Base-by-base conservation (phyloP, 35 echinoderm and acorn worm species). In the Eucidaris tribuloides region DNA sequence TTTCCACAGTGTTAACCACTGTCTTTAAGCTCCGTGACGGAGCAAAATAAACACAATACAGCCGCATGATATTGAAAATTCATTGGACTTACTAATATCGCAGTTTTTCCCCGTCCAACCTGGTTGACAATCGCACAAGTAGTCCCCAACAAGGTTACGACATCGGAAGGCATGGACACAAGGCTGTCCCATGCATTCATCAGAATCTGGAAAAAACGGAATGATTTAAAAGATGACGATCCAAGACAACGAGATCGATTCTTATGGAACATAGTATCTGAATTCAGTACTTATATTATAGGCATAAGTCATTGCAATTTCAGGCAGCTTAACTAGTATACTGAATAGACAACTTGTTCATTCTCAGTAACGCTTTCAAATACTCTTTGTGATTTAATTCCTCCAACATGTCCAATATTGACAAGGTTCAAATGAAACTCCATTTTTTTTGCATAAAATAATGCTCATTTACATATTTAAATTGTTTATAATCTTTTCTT, bases 91-190 rank as follows among this genome's bases (percentile, higher is more conserved):
- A 99, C 96, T 99, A 34, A 84, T 57, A 63, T 99, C 91, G 71
- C 96, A 99, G 70, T 99, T 83, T 49, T 86, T 93, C 0, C 96
- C 96, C 1, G 96, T 93, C 96, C 96, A 99, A 13, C 96, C 96
- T 1, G 86, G 96, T 35, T 99, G 96, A 64, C 96, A 99, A 71
- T 99, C 96, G 59, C 96, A 99, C 22, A 99, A 58, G 36, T 99
- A 99, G 46, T 99, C 96, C 42, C 96, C 96, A 5, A 87, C 41
- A 15, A 61, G 39, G 33, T 99, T 93, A n/a, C 90, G 64, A 41
- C 96, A 99, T 39, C 58, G 79, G 36, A 99, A 93, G 7, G 96
- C 96, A 81, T 93, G 83, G 36, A 90, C 85, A 80, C 96, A 99
- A 1, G 96, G 96, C 79, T 63, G 76, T 24, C 91, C 96, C 41